Evolutionary conservation across 2,888 invertebrate species (phyloP).

Genomic region (Aspidapion aeneum): DNA sequence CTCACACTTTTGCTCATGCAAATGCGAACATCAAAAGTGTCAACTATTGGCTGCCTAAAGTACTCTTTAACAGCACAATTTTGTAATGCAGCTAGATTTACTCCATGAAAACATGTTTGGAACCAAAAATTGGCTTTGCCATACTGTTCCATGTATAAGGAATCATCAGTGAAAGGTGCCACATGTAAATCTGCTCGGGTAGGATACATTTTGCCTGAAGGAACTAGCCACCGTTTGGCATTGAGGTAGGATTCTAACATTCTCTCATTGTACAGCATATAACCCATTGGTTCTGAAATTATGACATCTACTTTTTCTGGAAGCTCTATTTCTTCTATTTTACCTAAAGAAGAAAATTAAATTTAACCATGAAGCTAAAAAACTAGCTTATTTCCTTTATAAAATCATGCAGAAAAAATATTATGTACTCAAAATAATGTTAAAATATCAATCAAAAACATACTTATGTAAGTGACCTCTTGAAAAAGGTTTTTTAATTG

Average conservation of each 20-base stretch:
- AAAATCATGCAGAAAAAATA: too few species aligned
- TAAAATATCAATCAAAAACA: too few species aligned
- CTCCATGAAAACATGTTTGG: constrained; percentile 96
- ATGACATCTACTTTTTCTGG: constrained; percentile 96
- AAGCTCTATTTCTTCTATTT: constrained; percentile 96
- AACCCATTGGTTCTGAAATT: constrained; percentile 99
- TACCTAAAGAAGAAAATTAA: constrained; percentile 44
- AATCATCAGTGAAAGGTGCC: constrained; percentile 97
- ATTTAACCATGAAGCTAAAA: too few species aligned
- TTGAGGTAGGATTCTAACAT: constrained; percentile 99
- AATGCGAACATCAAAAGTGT: constrained; percentile 87
- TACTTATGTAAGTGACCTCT: too few species aligned
- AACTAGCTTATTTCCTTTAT: too few species aligned
- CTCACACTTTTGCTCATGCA: constrained; percentile 93
- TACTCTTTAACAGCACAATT: constrained; percentile 95
- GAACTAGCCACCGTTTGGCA: constrained; percentile 96
- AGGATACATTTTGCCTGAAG: constrained; percentile 95
- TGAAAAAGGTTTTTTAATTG: too few species aligned
- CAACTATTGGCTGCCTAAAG: constrained; percentile 54
- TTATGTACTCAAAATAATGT: too few species aligned
- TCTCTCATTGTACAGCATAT: constrained; percentile 98
- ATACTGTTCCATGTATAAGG: constrained; percentile 95
- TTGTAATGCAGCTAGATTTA: constrained; percentile 88
- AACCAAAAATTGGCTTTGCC: constrained; percentile 99
- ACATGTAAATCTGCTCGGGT: constrained; percentile 95